Evolutionary conservation across 2,113 vertebrate genomes (phyloP).

Genomic region (Ageneiosus marmoratus): DNA sequence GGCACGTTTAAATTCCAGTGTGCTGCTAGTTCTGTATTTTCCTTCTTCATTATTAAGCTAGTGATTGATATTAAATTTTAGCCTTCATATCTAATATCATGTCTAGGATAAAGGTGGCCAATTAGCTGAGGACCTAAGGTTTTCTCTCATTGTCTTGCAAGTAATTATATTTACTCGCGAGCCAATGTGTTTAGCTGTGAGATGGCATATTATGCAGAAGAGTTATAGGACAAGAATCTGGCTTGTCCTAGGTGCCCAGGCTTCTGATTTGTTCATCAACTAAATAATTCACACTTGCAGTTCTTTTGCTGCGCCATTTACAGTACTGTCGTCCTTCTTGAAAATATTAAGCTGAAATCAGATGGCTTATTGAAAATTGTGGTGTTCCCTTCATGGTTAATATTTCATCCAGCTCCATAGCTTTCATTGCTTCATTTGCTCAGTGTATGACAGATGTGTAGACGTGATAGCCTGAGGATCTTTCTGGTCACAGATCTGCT

Average conservation of each 20-base stretch:
- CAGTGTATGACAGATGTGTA: background rate
- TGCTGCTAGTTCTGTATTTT: background rate
- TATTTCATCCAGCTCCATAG: background rate
- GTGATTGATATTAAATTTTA: too few relatives aligned
- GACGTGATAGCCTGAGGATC: constrained; percentile 9
- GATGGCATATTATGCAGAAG: background rate
- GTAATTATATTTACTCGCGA: background rate
- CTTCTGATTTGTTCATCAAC: background rate
- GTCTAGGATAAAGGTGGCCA: background rate
- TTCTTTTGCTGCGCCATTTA: background rate
- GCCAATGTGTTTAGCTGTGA: background rate
- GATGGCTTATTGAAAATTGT: background rate
- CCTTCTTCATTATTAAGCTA: background rate
- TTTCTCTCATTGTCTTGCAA: background rate
- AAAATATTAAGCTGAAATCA: background rate
- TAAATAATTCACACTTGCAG: background rate
- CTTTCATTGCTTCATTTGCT: background rate
- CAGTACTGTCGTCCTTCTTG: background rate
- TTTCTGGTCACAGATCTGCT: background rate
- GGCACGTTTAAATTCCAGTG: background rate
- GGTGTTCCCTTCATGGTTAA: background rate
- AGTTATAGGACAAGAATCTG: background rate
- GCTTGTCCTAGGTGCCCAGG: background rate
- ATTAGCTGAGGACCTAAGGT: background rate
- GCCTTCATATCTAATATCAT: background rate